Evolutionary conservation across 92 coral and sea anemone species (phyloP), one percentile per base, ranked within the genome.

Genomic region (Anthopleura xanthogrammica): DNA sequence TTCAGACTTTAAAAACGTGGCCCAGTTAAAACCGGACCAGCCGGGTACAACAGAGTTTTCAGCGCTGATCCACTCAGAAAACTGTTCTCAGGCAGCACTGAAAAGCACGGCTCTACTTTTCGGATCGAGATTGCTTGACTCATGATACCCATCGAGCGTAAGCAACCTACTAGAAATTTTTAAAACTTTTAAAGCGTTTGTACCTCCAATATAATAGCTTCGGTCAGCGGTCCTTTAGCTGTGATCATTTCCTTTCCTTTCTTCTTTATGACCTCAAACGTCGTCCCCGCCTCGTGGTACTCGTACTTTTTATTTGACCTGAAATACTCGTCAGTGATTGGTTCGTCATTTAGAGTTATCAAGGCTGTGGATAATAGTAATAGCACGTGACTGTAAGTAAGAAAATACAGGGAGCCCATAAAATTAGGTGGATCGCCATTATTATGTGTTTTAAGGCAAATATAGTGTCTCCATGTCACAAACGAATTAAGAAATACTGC

Each of bases 181-280:
- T 19, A 16, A 16, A 36, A 8, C 16, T 8, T 68, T 24, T 24
- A 29, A 19, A 54, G 3, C 19, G 70, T 5, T 29, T 52, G 65
- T 82, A 90, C 94, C 83, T 87, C 68, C 23, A 90, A 23, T 80
- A 73, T 78, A 75, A 90, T 82, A 29, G 72, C 79, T 72, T 85
- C 77, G 20, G 84, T 87, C 76, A 90, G 85, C 17, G 94, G 94
- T 77, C 94, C 94, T 77, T 81, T 87, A 2, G 91, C 91, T 36
- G 85, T 87, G 42, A 90, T 87, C 64, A n/a, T 87, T 75, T 90
- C 94, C 24, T 70, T 85, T n/a, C 40, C 46, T 22, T 17, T 65
- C 22, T 71, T 80, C 2, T 85, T 80, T 1, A 73, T 64, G 80
- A 88, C 85, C 74, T 70, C 77, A 72, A 90, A 90, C 76, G 74